These are phyloP conservation scores for Vireo altiloquus DNA, from an alignment of 2,113 vertebrate species.

Conservation along the genomic window DNA sequence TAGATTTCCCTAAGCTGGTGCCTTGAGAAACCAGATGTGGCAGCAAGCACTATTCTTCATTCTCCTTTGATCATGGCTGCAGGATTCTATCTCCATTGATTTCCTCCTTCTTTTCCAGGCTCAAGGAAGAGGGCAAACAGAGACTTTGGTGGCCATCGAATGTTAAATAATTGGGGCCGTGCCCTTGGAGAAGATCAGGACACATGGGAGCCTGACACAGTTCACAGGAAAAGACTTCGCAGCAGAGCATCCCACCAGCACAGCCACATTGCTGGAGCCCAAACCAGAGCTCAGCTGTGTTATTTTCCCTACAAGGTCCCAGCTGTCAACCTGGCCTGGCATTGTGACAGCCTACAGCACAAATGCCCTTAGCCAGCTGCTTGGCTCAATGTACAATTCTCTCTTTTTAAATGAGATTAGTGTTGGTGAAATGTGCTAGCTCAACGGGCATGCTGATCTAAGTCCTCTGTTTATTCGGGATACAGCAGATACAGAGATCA, in stretches of 20 bases:
- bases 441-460: not conserved
- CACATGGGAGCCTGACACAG: not conserved
- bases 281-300: not conserved
- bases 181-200: not conserved
- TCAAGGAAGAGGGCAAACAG: not conserved
- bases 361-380: conserved; percentile 44
- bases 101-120: not conserved
- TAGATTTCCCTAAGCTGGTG: not conserved
- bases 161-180: not conserved
- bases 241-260: not conserved
- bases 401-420: conserved; percentile 46
- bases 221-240: not conserved
- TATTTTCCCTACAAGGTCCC: not conserved
- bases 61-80: not conserved
- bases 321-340: conserved; percentile 58
- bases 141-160: rapidly evolving
- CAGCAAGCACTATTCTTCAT: not conserved
- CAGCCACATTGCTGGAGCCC: not conserved
- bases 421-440: not conserved
- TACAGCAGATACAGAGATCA: not conserved
- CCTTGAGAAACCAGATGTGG: not conserved
- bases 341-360: not conserved
- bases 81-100: not conserved
- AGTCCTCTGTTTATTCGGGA: not conserved
- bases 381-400: not conserved